Conservation (phyloP, 2,888 invertebrate species). For the Eumacrocentrus americanus region DNA sequence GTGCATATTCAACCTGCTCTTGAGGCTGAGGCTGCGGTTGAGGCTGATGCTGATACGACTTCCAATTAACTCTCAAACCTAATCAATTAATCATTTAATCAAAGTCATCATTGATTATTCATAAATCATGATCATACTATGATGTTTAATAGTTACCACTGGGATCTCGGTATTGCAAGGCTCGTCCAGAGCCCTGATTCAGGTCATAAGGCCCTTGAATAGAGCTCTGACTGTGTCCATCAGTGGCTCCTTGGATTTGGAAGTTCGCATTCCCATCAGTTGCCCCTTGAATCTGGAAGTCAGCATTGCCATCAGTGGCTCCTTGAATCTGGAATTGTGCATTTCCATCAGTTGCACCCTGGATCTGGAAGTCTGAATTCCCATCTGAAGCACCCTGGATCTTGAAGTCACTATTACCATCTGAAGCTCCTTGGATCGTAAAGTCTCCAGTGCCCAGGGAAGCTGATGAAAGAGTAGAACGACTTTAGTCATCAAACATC, state of each 20-base stretch:
- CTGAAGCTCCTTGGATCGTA: conserved; percentile 46
- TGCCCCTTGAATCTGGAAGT: conserved; percentile 41
- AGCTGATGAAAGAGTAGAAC: conserved; percentile 34
- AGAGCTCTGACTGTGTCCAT: conserved; percentile 40
- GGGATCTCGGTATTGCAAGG: conserved; percentile 54
- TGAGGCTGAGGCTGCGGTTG: conserved; percentile 34
- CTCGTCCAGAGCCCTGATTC: conserved; percentile 39
- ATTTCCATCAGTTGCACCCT: conserved; percentile 50
- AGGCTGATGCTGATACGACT: conserved; percentile 48
- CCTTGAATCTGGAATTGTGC: conserved; percentile 48
- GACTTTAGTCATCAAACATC: neutral
- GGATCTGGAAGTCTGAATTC: conserved; percentile 52
- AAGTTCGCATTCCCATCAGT: conserved; percentile 37
- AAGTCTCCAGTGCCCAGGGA: conserved; percentile 46
- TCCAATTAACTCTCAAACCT: conserved; percentile 57
- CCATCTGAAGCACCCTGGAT: conserved; percentile 55
- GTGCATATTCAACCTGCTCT: conserved; percentile 30
- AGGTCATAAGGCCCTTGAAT: conserved; percentile 46
- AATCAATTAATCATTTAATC: neutral
- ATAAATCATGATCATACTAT: no score
- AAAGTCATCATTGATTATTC: no score
- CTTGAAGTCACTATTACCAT: conserved; percentile 47
- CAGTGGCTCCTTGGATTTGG: conserved; percentile 42
- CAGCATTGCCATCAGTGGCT: conserved; percentile 45
- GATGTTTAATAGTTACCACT: conserved; percentile 42